These are phyloP conservation scores for Boulengeromyrus knoepffleri DNA, from an alignment of 2,113 vertebrate genomes.

Conservation along the genomic window DNA sequence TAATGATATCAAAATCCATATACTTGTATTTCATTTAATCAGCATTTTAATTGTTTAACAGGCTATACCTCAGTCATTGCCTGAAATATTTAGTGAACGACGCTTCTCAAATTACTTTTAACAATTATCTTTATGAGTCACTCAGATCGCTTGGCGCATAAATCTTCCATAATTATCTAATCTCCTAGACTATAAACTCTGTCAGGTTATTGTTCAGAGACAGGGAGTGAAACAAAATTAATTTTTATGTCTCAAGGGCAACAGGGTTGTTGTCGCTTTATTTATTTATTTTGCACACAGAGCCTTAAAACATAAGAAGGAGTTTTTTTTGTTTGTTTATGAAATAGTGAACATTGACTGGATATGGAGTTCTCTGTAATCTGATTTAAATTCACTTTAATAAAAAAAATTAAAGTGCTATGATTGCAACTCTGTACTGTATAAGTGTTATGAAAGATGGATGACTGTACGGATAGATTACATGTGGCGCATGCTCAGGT, in stretches of 20 bases:
- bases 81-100: constrained; percentile 1
- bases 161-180: constrained; percentile 13
- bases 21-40: background rate
- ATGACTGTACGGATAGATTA: background rate
- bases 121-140: constrained; percentile 5
- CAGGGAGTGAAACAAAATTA: background rate
- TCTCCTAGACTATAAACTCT: constrained; percentile 7
- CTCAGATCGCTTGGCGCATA: background rate
- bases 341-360: background rate
- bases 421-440: background rate
- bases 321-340: background rate
- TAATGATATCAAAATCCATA: background rate
- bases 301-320: background rate
- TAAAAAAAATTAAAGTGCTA: background rate
- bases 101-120: background rate
- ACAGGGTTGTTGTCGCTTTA: background rate
- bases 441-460: background rate
- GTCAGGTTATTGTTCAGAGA: constrained; percentile 4
- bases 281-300: background rate
- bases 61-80: background rate
- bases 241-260: constrained; percentile 15
- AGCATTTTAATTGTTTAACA: background rate
- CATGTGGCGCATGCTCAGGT: background rate
- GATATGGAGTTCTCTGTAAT: background rate
- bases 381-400: background rate